phyloP scores from a whole-genome alignment of 1,140 invertebrate genomes.

The Pseudachorutes palmiensis region DNA sequence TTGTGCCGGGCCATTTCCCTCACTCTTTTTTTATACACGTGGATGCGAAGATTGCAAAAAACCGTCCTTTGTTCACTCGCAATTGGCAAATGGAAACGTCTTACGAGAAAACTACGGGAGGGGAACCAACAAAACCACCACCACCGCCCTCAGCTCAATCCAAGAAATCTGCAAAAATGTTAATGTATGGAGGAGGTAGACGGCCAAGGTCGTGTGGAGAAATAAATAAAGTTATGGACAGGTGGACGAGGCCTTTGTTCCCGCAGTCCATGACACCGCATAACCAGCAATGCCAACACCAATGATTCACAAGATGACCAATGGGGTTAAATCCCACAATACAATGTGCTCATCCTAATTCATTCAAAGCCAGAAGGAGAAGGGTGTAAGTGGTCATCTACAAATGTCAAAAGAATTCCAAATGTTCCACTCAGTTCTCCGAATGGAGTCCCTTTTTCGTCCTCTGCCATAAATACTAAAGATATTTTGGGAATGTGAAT shows the following conservation, averaged over 20 bases:
- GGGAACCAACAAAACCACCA: background rate
- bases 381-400: no score
- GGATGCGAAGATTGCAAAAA: background rate
- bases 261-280: no score
- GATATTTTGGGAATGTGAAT: no score
- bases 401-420: no score
- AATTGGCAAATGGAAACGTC: no score
- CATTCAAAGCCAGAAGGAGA: no score
- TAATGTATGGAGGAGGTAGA: background rate
- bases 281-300: no score
- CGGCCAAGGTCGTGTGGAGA: slow-evolving; percentile 17
- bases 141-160: background rate
- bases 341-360: no score
- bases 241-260: background rate
- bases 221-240: slow-evolving; percentile 2
- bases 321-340: no score
- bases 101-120: background rate
- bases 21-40: background rate
- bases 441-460: no score
- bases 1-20: slow-evolving; percentile 8
- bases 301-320: background rate
- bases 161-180: background rate
- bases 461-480: no score
- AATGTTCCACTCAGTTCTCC: no score
- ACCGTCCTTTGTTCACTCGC: background rate